These are phyloP conservation scores for Abscondita cerata DNA, from an alignment of 2,888 invertebrate genomes.

Conservation along the genomic window DNA sequence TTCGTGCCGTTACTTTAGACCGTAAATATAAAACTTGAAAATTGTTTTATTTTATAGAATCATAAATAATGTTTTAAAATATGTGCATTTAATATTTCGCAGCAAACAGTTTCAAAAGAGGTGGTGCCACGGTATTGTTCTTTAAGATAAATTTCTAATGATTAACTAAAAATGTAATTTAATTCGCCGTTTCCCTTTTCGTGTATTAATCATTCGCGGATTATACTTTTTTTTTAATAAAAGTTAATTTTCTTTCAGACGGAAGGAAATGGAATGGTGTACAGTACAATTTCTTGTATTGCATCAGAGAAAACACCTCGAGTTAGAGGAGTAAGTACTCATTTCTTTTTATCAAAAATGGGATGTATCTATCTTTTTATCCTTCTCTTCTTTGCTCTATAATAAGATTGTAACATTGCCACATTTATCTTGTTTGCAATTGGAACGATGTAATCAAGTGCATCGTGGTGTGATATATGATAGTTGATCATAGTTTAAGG, in stretches of 20 bases:
- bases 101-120: neutral
- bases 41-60: constrained; percentile 9
- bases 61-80: constrained; percentile 10
- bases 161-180: too few relatives aligned
- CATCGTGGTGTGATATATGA: constrained; percentile 18
- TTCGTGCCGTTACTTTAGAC: constrained; percentile 16
- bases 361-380: constrained; percentile 2
- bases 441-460: constrained; percentile 18
- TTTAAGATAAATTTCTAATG: too few relatives aligned
- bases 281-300: constrained; percentile 20
- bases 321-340: constrained; percentile 27
- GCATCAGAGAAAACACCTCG: constrained; percentile 17
- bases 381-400: neutral
- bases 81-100: constrained; percentile 1
- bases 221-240: too few relatives aligned
- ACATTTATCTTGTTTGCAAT: constrained; percentile 9
- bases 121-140: too few relatives aligned
- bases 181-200: too few relatives aligned
- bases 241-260: constrained; percentile 14
- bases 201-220: too few relatives aligned
- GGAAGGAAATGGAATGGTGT: constrained; percentile 20
- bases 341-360: constrained; percentile 24
- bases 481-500: constrained; percentile 11
- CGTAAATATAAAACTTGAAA: constrained; percentile 11
- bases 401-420: neutral